Evolutionary conservation across 1,140 invertebrate species (phyloP), one percentile per base, ranked within the genome.

Genomic region (Tetramorium alpestre): DNA sequence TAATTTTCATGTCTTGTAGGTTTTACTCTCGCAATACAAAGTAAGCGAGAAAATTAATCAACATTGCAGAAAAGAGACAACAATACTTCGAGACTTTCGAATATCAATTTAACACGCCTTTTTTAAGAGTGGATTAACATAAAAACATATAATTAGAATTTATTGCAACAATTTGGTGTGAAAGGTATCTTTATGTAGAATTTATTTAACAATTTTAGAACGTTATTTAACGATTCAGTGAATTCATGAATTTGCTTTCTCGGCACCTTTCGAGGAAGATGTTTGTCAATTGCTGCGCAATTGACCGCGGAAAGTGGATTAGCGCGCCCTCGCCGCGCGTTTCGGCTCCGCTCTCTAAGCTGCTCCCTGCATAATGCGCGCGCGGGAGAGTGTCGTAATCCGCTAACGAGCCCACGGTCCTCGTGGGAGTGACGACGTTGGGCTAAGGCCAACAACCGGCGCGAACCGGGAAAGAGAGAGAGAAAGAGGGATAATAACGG

Each of bases 341-440:
- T 67, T 65, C 56, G 18, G 47, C 28, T 33, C 13, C 51, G 72
- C 11, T 85, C 54, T 73, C 56, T 41, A 87, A 85, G 87, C n/a
- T 25, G 73, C 76, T 44, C 25, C n/a, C 44, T 41, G 82, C 22
- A 67, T 64, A 73, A 84, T 67, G 44, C 60, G 10, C 51, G 10
- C 49, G 67, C 18, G 54, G 25, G 25, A n/a, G 41, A 81, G 76
- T 60, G 78, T 60, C 70, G 73, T 87, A 87, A 85, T 89, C 73
- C 78, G 65, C 56, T 76, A 90, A 88, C 81, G 58, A 88, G 89
- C 38, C n/a, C 62, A 86, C 64, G 76, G 72, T 80, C 51, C 89
- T 86, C 88, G 89, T 88, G 89, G 81, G 89, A 90, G 81, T 54
- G 88, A 60, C 60, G 75, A 85, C 64, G 56, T 54, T 16, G 78